Percentiles rank a stretch among this genome's conserved stretches.
phyloP scores from a whole-genome alignment of 2,888 invertebrate species.

The Agrotis puta region DNA sequence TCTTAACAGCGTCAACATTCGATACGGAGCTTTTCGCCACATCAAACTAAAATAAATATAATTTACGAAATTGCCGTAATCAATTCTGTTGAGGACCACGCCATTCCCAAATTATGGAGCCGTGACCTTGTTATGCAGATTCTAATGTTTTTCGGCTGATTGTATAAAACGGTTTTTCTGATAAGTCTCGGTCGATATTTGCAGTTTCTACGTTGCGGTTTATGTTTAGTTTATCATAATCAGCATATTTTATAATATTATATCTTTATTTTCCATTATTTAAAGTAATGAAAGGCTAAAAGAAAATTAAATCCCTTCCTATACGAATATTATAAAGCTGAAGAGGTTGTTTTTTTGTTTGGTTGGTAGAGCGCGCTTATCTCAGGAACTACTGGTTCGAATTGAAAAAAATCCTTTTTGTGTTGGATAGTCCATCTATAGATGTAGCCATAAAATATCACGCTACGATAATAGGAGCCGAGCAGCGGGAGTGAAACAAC shows the following conservation, averaged over 20 bases:
- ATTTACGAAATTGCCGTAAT: constrained; percentile 80
- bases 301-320: too few species aligned
- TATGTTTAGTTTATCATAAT: neutral
- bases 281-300: too few species aligned
- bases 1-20: constrained; percentile 39
- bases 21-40: constrained; percentile 59
- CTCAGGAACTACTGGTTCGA: too few species aligned
- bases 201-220: neutral
- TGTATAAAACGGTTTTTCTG: constrained; percentile 17
- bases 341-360: too few species aligned
- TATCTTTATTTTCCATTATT: too few species aligned
- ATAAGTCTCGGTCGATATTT: constrained; percentile 21
- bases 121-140: constrained; percentile 64
- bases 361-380: too few species aligned
- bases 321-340: too few species aligned
- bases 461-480: too few species aligned
- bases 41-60: constrained; percentile 72
- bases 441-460: too few species aligned
- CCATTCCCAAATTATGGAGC: constrained; percentile 79
- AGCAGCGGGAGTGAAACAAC: too few species aligned
- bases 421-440: too few species aligned
- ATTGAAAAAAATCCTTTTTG: too few species aligned
- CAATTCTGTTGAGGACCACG: constrained; percentile 79
- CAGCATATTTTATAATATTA: neutral
- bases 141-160: constrained; percentile 33